These are phyloP conservation scores for Xylocopa sonorina DNA, from an alignment of 1,140 invertebrate genomes.

Conservation along the genomic window DNA sequence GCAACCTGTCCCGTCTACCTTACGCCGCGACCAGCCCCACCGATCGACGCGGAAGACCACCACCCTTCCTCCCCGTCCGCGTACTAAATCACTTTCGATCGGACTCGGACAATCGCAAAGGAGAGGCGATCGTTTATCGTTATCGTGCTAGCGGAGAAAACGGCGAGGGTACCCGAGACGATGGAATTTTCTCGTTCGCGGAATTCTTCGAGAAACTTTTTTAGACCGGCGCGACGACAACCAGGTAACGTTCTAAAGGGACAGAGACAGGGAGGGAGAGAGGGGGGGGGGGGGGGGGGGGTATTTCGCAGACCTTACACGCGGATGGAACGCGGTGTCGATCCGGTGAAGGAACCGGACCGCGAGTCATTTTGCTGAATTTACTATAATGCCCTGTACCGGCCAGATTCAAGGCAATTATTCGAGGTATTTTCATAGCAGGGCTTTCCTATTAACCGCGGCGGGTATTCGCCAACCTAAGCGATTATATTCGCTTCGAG, in stretches of 20 bases:
- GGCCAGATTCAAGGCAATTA: constrained; percentile 69
- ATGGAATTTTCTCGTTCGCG: constrained; percentile 49
- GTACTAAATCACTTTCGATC: too few relatives aligned
- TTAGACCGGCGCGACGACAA: constrained; percentile 29
- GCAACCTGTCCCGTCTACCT: not conserved
- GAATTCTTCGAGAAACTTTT: constrained; percentile 30
- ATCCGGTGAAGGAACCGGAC: constrained; percentile 34
- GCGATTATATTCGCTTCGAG: too few relatives aligned
- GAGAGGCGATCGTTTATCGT: constrained; percentile 13
- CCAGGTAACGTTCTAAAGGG: not conserved
- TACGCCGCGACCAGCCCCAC: too few relatives aligned
- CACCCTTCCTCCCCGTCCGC: too few relatives aligned
- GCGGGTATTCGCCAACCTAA: not conserved
- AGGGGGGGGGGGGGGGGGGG: not conserved
- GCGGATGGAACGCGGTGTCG: constrained; percentile 43
- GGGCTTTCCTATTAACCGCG: constrained; percentile 69
- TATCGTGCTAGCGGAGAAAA: constrained; percentile 3
- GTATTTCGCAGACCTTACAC: constrained; percentile 26
- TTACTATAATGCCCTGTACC: constrained; percentile 63
- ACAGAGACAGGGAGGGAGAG: not conserved
- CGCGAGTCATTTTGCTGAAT: constrained; percentile 68
- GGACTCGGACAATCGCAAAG: too few relatives aligned
- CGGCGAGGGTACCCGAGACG: constrained; percentile 19
- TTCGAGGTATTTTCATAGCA: constrained; percentile 73
- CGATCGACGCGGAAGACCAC: too few relatives aligned